A percentile compares a stretch with the other conserved stretches of the same genome.
These are phyloP conservation scores for Dendroctonus ponderosae DNA, from an alignment of 1,140 invertebrate species.

Conservation along the genomic window DNA sequence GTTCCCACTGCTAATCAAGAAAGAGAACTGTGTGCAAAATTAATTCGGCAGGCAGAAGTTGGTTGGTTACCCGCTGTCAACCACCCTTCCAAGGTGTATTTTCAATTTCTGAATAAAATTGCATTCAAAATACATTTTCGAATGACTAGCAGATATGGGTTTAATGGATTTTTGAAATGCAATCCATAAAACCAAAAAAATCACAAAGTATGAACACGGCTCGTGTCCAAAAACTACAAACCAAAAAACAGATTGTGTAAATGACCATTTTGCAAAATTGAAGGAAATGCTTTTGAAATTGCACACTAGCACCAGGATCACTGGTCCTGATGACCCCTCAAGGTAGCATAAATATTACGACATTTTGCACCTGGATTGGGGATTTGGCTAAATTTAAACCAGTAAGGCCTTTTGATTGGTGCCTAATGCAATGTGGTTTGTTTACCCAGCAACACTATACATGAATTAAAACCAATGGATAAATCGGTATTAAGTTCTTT, in stretches of 20 bases:
- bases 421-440: conserved; percentile 47
- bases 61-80: conserved; percentile 18
- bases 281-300: conserved; percentile 37
- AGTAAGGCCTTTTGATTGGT: conserved; percentile 45
- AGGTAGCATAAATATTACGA: conserved; percentile 47
- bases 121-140: conserved; percentile 1
- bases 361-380: conserved; percentile 46
- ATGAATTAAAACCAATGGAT: conserved; percentile 51
- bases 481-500: conserved; percentile 42
- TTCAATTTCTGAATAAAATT: no score
- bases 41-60: conserved; percentile 14
- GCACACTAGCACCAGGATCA: conserved; percentile 47
- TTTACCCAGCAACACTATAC: conserved; percentile 49
- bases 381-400: conserved; percentile 45
- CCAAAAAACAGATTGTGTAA: conserved; percentile 44
- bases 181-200: conserved; percentile 38
- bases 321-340: conserved; percentile 46
- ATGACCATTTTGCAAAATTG: conserved; percentile 45
- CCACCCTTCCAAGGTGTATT: no score
- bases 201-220: conserved; percentile 46
- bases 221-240: conserved; percentile 46
- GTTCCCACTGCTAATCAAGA: conserved; percentile 11
- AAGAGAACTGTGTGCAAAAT: conserved; percentile 15
- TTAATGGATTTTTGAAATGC: conserved; percentile 37
- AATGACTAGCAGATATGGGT: conserved; percentile 21